A percentile compares a stretch with the other conserved stretches of the same genome.
Evolutionary conservation across 23 tunicate species (phyloP).

Genomic region (Aplidium turbinatum): DNA sequence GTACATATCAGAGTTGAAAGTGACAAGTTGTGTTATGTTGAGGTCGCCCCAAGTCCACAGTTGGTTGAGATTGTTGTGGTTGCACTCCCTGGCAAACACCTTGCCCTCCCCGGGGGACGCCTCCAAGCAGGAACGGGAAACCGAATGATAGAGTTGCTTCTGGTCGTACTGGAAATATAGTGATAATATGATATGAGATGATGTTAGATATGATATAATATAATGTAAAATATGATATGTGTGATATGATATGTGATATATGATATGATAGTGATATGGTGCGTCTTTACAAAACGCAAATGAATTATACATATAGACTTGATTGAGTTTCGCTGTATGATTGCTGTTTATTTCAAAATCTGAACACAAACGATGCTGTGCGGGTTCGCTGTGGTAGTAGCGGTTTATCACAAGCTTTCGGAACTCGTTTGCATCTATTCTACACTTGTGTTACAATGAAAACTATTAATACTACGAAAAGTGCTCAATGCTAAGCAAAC

Average conservation of each 20-base stretch:
- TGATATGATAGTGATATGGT: too few relatives aligned
- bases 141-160: constrained; percentile 77
- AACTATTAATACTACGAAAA: too few relatives aligned
- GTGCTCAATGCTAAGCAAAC: too few relatives aligned
- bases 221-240: too few relatives aligned
- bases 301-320: too few relatives aligned
- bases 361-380: not conserved
- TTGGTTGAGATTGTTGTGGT: constrained; percentile 72
- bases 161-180: constrained; percentile 57
- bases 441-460: not conserved
- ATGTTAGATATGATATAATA: too few relatives aligned
- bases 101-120: constrained; percentile 68
- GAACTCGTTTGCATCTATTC: not conserved
- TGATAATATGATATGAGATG: not conserved
- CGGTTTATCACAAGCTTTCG: too few relatives aligned
- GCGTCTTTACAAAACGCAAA: too few relatives aligned
- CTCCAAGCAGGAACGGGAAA: constrained; percentile 82
- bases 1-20: constrained; percentile 57
- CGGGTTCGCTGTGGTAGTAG: not conserved
- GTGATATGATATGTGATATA: too few relatives aligned
- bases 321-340: too few relatives aligned
- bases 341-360: too few relatives aligned
- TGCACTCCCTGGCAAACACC: constrained; percentile 71
- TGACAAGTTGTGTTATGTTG: constrained; percentile 65
- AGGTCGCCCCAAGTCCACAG: constrained; percentile 67